These are phyloP conservation scores for Characodon lateralis DNA, from an alignment of 2,797 vertebrate genomes.

Conservation along the genomic window DNA sequence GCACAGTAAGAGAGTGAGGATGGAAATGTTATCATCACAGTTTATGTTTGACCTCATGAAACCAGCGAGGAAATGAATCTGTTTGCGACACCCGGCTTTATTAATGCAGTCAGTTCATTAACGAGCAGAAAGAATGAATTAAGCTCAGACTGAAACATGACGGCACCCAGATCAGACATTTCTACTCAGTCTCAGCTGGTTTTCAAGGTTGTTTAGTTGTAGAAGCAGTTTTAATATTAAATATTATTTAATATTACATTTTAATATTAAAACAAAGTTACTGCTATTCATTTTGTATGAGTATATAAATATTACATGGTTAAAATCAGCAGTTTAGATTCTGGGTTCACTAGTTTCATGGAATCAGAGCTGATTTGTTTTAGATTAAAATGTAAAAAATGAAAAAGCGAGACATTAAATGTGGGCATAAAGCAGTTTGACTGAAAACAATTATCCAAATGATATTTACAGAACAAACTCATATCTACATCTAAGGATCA, in stretches of 20 bases:
- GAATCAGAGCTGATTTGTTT: too few species aligned
- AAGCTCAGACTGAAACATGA: not conserved
- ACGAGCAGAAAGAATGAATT: not conserved
- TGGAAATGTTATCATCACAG: slow-evolving; percentile 30
- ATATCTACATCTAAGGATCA: too few species aligned
- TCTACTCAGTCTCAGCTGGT: not conserved
- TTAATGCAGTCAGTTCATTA: slow-evolving; percentile 8
- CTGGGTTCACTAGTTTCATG: not conserved
- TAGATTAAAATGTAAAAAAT: too few species aligned
- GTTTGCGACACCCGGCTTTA: not conserved
- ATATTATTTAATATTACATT: not conserved
- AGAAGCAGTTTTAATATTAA: not conserved
- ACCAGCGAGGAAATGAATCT: slow-evolving; percentile 25
- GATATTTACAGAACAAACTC: too few species aligned
- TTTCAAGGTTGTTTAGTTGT: not conserved
- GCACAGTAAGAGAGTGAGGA: slow-evolving; percentile 5
- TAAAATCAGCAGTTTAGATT: not conserved
- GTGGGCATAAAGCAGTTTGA: too few species aligned
- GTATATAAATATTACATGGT: not conserved
- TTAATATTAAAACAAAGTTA: not conserved
- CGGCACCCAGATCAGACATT: not conserved
- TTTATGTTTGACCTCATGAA: slow-evolving; percentile 16
- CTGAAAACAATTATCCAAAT: too few species aligned
- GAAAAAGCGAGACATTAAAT: too few species aligned
- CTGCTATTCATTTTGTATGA: not conserved